Evolutionary conservation across 2,113 vertebrate species (phyloP).

Genomic region (Rafetus swinhoei): DNA sequence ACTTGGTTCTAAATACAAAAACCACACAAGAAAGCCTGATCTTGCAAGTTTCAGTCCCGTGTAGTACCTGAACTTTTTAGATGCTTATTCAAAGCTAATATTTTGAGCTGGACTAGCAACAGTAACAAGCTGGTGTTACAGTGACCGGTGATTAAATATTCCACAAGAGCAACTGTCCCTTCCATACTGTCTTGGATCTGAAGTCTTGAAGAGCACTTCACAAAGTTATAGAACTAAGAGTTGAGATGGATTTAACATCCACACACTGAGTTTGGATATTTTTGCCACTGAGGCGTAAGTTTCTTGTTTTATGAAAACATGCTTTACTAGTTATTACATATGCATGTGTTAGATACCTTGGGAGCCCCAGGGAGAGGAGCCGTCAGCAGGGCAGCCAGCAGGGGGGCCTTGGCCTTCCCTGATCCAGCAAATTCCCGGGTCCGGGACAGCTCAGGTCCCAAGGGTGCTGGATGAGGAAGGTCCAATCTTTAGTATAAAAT

Average conservation of each 20-base stretch:
- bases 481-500: not conserved
- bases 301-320: not conserved
- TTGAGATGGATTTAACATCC: not conserved
- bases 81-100: not conserved
- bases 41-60: slow-evolving; percentile 2
- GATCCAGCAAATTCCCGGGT: no score
- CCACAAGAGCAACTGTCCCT: not conserved
- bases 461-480: no score
- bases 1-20: not conserved
- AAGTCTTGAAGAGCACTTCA: not conserved
- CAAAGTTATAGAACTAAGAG: not conserved
- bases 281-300: not conserved
- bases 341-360: not conserved
- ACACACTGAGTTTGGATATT: not conserved
- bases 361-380: no score
- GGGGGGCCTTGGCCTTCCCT: no score
- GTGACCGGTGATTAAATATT: not conserved
- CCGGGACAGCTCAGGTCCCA: no score
- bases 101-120: not conserved
- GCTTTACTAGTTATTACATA: not conserved
- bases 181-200: not conserved
- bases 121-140: not conserved
- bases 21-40: not conserved
- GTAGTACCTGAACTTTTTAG: not conserved
- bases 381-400: no score